phyloP scores from a whole-genome alignment of 1,140 invertebrate species.

The Pemphigus obesinymphae region DNA sequence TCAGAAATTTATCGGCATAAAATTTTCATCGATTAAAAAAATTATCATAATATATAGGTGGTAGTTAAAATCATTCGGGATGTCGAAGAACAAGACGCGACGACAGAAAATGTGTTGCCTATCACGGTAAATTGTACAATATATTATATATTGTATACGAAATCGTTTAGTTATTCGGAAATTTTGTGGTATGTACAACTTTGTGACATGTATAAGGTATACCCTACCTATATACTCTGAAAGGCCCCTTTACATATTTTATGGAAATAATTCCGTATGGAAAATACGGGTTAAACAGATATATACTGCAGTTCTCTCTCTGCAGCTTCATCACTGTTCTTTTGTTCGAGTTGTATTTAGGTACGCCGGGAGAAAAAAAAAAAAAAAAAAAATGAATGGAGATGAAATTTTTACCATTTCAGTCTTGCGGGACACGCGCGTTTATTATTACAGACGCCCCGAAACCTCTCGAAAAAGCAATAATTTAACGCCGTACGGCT shows the following conservation, averaged over 20 bases:
- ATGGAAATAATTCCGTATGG: neutral
- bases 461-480: neutral
- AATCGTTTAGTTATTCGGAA: too few species aligned
- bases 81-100: too few species aligned
- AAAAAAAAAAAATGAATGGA: neutral
- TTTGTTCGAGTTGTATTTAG: neutral
- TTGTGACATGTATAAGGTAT: too few species aligned
- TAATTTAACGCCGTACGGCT: too few species aligned
- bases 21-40: too few species aligned
- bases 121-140: too few species aligned
- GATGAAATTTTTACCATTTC: neutral
- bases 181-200: neutral
- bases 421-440: neutral
- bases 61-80: neutral
- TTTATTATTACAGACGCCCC: neutral
- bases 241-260: neutral
- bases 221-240: too few species aligned
- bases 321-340: neutral
- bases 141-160: too few species aligned
- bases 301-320: neutral
- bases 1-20: too few species aligned
- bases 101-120: too few species aligned
- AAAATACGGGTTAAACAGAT: neutral
- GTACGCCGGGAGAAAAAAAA: neutral
- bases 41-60: too few species aligned